These are phyloP conservation scores for Condylura cristata DNA, from an alignment of 2,113 vertebrate genomes.

Conservation along the genomic window DNA sequence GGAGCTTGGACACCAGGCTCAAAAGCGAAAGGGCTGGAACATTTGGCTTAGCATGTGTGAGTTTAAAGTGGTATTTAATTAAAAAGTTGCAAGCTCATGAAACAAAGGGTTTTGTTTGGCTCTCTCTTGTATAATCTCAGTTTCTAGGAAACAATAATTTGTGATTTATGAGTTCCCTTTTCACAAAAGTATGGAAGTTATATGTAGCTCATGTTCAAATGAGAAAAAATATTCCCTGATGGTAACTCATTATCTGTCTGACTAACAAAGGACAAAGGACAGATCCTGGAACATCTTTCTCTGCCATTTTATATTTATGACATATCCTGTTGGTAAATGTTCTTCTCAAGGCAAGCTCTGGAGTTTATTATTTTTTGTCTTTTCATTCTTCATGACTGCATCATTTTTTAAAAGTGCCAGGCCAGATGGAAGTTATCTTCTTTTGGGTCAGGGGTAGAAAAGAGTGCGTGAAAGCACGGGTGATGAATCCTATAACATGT, in stretches of 20 bases:
- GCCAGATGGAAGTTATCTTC: slow-evolving; percentile 65
- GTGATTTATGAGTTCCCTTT: slow-evolving; percentile 75
- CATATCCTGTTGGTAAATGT: slow-evolving; percentile 76
- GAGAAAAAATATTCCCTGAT: slow-evolving; percentile 62
- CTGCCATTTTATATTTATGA: slow-evolving; percentile 74
- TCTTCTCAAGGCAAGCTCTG: slow-evolving; percentile 79
- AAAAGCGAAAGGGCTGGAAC: slow-evolving; percentile 15
- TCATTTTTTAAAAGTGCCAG: slow-evolving; percentile 72
- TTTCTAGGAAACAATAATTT: slow-evolving; percentile 77
- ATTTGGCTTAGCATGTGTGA: slow-evolving; percentile 65
- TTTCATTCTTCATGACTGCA: slow-evolving; percentile 78
- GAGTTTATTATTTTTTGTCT: slow-evolving; percentile 83
- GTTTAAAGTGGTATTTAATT: slow-evolving; percentile 73
- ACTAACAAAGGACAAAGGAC: slow-evolving; percentile 80
- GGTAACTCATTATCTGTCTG: slow-evolving; percentile 81
- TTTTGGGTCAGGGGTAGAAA: slow-evolving; percentile 70
- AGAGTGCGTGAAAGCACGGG: slow-evolving; percentile 43
- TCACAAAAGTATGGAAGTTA: slow-evolving; percentile 70
- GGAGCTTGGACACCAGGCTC: neutral
- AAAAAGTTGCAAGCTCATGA: slow-evolving; percentile 67
- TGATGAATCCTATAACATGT: neutral
- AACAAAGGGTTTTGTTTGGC: slow-evolving; percentile 67
- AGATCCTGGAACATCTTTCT: slow-evolving; percentile 69
- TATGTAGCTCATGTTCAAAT: slow-evolving; percentile 61
- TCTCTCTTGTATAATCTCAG: slow-evolving; percentile 55